Evolutionary conservation across 2,113 vertebrate genomes (phyloP), one percentile per base, ranked within the genome.

Genomic region (Scolopax mira): DNA sequence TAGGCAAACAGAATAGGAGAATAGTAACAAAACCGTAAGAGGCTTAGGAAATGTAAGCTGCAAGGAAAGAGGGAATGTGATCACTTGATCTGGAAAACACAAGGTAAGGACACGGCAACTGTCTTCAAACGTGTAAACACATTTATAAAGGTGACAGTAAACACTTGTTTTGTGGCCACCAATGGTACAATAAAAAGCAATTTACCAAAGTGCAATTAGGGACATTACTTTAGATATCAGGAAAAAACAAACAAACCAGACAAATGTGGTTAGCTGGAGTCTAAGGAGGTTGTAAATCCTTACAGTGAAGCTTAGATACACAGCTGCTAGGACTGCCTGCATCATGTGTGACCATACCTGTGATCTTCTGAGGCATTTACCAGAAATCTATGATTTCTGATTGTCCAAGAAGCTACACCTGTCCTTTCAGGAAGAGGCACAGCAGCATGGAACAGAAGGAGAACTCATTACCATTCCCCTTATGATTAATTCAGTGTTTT

Each of bases 151-250:
- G 65, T 65, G 91, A 13, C 78, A 73, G 84, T 72, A 41, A 94
- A 69, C 61, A 13, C n/a, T 92, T 69, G 57, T 65, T 77, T 58
- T 72, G 48, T 65, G 87, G 52, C 89, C 62, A 58, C 62, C 74
- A 79, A 21, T 27, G 31, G 54, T 3, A 55, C 37, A 41, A 74
- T 77, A 49, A 85, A 79, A 85, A 85, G 33, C 77, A 81, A 74
- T 92, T 90, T 94, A 55, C 77, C 79, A 7, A 85, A 93, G 73
- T 65, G 84, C 74, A 70, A 37, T 94, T 79, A 89, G 65, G 49
- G 81, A 89, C 66, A 57, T 94, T 82, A 60, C 60, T 83, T 73
- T 27, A 79, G 66, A n/a, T 94, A 87, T 25, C 52, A 37, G 25
- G 30, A 24, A 22, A 30, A 61, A 54, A 2, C 30, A 70, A 86